These are phyloP conservation scores for Phania funesta DNA, from an alignment of 2,888 invertebrate genomes.

Conservation along the genomic window DNA sequence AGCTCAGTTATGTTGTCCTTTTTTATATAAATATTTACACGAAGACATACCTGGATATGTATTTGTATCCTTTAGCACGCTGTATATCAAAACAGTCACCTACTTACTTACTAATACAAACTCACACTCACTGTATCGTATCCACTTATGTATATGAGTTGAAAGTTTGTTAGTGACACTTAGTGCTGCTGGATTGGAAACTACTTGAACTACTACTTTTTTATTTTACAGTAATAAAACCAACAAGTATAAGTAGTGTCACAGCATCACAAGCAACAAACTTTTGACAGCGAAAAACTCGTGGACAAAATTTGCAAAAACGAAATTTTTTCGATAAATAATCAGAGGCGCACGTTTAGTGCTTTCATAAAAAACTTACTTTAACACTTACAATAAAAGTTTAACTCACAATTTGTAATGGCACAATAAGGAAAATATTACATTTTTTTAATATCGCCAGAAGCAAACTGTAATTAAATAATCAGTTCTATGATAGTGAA, in stretches of 20 bases:
- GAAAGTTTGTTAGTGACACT: slow-evolving; percentile 72
- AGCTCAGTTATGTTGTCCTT: slow-evolving; percentile 10
- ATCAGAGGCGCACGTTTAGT: no score
- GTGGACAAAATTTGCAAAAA: no score
- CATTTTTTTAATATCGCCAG: no score
- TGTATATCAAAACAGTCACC: neutral
- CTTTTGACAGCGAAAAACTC: no score
- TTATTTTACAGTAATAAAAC: slow-evolving; percentile 45
- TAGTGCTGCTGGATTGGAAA: slow-evolving; percentile 76
- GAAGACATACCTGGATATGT: neutral
- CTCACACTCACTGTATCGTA: neutral
- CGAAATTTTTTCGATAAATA: no score
- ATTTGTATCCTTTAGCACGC: neutral
- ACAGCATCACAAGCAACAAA: neutral
- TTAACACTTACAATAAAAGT: no score
- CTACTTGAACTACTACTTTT: slow-evolving; percentile 76
- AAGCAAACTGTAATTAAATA: no score
- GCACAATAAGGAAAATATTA: no score
- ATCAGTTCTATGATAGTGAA: no score
- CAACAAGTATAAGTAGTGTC: neutral
- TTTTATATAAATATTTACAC: neutral
- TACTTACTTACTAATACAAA: neutral
- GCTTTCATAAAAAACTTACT: no score
- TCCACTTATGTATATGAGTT: slow-evolving; percentile 13
- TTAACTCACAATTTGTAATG: no score